These are phyloP conservation scores for Neosilurus hyrtlii DNA, from an alignment of 2,797 vertebrate genomes.

Conservation along the genomic window DNA sequence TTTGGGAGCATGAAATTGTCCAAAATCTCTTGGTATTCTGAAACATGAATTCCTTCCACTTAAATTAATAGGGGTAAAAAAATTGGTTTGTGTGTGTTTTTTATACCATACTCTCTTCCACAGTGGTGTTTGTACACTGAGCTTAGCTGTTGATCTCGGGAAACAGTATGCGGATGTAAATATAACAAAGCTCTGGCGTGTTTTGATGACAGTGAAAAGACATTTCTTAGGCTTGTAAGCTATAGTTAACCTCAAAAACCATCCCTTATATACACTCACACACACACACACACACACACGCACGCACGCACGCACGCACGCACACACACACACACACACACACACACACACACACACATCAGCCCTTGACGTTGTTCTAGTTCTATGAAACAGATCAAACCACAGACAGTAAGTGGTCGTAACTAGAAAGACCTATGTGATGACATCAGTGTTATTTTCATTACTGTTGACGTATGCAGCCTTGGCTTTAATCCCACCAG, in stretches of 20 bases:
- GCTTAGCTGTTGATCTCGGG: neutral
- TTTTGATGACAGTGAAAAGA: neutral
- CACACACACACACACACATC: no score
- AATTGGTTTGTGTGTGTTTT: neutral
- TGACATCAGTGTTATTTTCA: neutral
- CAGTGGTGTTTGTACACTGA: neutral
- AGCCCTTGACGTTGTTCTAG: neutral
- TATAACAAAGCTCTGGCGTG: neutral
- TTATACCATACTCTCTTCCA: neutral
- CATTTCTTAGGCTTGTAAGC: neutral
- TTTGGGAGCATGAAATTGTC: no score
- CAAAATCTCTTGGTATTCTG: no score
- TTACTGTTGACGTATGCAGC: neutral
- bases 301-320: no score
- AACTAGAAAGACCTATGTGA: neutral
- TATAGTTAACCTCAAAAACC: neutral
- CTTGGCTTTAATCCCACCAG: neutral
- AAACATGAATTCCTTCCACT: no score
- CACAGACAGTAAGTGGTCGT: neutral
- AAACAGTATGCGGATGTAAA: neutral
- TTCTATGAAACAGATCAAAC: neutral
- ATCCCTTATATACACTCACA: no score
- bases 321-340: no score
- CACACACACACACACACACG: no score
- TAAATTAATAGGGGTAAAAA: neutral